Conservation (phyloP, 92 coral and sea anemone genomes). For the Virgularia gustaviana region DNA sequence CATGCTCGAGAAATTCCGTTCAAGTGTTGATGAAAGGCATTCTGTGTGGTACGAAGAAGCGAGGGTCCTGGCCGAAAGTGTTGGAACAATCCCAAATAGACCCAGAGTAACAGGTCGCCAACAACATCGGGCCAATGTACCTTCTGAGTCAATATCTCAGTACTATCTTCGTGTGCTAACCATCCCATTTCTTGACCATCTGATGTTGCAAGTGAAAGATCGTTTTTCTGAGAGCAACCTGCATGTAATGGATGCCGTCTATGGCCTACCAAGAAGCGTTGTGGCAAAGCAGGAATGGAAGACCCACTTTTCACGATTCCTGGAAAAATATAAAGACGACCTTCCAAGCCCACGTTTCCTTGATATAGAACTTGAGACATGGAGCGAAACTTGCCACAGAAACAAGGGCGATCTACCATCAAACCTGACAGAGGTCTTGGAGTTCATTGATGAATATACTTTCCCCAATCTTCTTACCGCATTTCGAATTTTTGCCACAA, state of each 20-base stretch:
- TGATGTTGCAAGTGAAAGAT: neutral
- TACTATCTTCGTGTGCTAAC: conserved; percentile 44
- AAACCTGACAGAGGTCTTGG: neutral
- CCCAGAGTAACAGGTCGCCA: conserved; percentile 1
- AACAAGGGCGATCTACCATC: neutral
- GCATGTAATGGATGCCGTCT: conserved; percentile 15
- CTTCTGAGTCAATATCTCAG: conserved; percentile 34
- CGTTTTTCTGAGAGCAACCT: conserved; percentile 13
- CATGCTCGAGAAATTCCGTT: neutral
- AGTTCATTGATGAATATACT: neutral
- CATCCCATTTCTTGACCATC: conserved; percentile 45
- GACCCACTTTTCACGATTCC: neutral
- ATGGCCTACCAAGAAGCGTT: conserved; percentile 7
- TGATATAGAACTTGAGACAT: neutral
- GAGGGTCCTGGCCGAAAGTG: neutral
- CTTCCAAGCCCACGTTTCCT: neutral
- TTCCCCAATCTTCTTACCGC: neutral
- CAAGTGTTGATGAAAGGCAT: conserved; percentile 1
- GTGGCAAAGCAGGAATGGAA: neutral
- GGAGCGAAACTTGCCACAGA: neutral
- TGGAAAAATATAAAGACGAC: neutral
- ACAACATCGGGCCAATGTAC: conserved; percentile 34
- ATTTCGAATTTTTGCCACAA: conserved; percentile 11
- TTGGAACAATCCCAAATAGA: neutral
- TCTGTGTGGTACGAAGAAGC: conserved; percentile 12